Conservation (phyloP, 2,113 vertebrate species). For the Phaethon lepturus region DNA sequence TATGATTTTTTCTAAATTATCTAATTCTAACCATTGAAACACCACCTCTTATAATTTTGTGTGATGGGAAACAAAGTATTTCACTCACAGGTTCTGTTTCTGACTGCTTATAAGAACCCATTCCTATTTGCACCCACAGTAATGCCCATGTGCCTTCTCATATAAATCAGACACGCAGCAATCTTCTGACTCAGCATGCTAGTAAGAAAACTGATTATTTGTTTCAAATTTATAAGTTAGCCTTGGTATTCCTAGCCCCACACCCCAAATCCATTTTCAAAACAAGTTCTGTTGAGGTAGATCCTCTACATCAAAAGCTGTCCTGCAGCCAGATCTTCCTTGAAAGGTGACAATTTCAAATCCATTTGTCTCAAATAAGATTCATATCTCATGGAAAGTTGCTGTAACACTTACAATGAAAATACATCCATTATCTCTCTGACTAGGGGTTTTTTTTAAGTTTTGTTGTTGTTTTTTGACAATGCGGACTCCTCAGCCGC, state of each 20-base stretch:
- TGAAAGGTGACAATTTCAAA: neutral
- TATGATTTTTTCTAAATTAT: neutral
- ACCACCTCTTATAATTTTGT: neutral
- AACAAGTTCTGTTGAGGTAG: neutral
- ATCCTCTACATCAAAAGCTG: neutral
- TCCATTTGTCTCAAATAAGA: neutral
- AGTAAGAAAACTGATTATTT: neutral
- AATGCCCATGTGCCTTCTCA: neutral
- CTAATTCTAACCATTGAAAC: neutral
- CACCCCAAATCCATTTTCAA: neutral
- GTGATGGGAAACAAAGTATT: neutral
- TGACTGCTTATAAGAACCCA: neutral
- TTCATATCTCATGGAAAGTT: neutral
- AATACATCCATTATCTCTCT: neutral
- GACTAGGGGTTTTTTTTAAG: neutral
- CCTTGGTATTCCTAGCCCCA: neutral
- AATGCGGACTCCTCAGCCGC: neutral
- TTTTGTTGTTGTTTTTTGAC: neutral
- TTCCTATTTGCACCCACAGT: neutral
- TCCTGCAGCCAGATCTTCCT: neutral
- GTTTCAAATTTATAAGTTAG: neutral
- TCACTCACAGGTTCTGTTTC: neutral
- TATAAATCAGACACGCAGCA: neutral
- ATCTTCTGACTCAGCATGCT: neutral
- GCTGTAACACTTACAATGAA: neutral